phyloP scores from a whole-genome alignment of 2,888 invertebrate species.

The Agonopterix arenella region DNA sequence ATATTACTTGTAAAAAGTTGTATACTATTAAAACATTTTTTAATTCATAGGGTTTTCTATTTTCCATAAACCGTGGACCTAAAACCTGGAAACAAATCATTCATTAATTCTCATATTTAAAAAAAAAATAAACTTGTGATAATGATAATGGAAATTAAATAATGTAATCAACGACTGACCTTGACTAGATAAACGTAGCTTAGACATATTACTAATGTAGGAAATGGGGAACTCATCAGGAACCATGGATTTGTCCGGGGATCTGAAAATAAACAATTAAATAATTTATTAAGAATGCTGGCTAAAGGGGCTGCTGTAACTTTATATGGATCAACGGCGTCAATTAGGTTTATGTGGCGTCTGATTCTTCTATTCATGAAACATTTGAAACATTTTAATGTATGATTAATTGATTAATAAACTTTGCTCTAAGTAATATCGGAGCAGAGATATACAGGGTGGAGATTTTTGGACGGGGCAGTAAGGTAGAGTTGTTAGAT shows the following conservation, averaged over 20 bases:
- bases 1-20: constrained; percentile 92
- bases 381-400: too few species aligned
- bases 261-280: constrained; percentile 77
- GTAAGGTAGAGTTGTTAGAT: too few species aligned
- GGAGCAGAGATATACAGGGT: too few species aligned
- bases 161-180: constrained; percentile 57
- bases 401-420: too few species aligned
- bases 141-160: neutral
- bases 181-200: constrained; percentile 94
- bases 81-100: constrained; percentile 77
- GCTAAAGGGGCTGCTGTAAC: too few species aligned
- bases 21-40: constrained; percentile 86
- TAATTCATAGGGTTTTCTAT: constrained; percentile 91
- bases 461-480: too few species aligned
- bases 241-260: constrained; percentile 93
- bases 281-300: neutral
- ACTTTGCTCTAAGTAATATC: too few species aligned
- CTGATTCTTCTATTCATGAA: too few species aligned
- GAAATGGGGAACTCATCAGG: constrained; percentile 95
- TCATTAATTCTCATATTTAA: neutral
- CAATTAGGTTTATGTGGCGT: too few species aligned
- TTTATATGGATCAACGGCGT: too few species aligned
- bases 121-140: too few species aligned
- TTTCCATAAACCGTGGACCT: constrained; percentile 94
- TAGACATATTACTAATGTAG: constrained; percentile 93